phyloP scores from a whole-genome alignment of 2,888 invertebrate species.

The Zygothrica quintamaculata region DNA sequence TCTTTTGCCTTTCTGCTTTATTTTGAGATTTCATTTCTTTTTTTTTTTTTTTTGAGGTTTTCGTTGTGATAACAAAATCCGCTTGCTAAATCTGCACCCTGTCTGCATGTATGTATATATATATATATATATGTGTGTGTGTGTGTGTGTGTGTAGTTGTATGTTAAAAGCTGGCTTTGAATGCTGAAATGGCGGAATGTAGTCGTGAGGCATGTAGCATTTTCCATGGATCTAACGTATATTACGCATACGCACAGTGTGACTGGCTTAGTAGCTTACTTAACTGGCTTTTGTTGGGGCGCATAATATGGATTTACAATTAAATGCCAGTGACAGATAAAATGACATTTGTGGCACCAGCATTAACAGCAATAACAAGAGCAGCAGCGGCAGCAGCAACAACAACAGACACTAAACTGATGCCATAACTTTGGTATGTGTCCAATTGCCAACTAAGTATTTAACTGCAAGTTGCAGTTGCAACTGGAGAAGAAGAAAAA shows the following conservation, averaged over 20 bases:
- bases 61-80: conserved; percentile 17
- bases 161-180: not conserved
- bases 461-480: conserved; percentile 26
- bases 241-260: conserved; percentile 62
- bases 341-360: conserved; percentile 24
- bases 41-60: not conserved
- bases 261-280: conserved; percentile 8
- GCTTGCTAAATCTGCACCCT: conserved; percentile 14
- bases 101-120: not conserved
- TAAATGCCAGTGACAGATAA: conserved; percentile 27
- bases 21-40: not conserved
- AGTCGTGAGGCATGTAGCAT: not conserved
- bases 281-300: conserved; percentile 28
- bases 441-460: conserved; percentile 34
- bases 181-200: not conserved
- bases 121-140: conserved; percentile 6
- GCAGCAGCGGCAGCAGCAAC: conserved; percentile 5
- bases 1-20: not conserved
- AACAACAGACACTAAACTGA: not conserved
- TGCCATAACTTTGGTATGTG: not conserved
- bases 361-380: conserved; percentile 1
- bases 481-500: no score
- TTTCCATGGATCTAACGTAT: conserved; percentile 26
- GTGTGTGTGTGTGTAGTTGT: conserved; percentile 1
- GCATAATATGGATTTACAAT: conserved; percentile 40